Evolutionary conservation across 2,113 vertebrate genomes (phyloP).

Genomic region (Dolichallabes microphthalmus): DNA sequence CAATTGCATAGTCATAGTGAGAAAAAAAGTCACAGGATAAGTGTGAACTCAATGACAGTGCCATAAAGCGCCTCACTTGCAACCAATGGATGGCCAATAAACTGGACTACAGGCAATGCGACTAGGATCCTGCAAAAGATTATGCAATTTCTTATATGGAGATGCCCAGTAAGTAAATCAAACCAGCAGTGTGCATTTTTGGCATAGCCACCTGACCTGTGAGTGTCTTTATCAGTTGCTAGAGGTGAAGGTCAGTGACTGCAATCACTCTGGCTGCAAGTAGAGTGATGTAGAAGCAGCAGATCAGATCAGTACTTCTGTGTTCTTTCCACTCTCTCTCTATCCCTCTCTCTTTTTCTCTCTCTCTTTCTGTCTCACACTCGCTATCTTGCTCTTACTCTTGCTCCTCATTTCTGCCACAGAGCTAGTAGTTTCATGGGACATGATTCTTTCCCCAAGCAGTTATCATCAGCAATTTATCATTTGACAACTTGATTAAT

Average conservation of each 20-base stretch:
- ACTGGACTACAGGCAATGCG: conserved; percentile 67
- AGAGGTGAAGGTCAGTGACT: conserved; percentile 62
- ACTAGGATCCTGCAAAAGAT: conserved; percentile 66
- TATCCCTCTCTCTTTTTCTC: neutral
- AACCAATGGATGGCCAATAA: conserved; percentile 74
- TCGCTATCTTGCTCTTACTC: neutral
- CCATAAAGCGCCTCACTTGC: conserved; percentile 73
- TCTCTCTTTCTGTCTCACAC: neutral
- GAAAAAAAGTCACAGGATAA: conserved; percentile 72
- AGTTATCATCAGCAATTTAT: conserved; percentile 1
- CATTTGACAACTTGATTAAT: conserved; percentile 24
- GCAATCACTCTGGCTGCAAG: conserved; percentile 53
- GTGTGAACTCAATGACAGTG: conserved; percentile 65
- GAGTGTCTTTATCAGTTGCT: conserved; percentile 58
- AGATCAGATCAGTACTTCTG: conserved; percentile 37
- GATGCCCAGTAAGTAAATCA: conserved; percentile 72
- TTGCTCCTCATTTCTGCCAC: neutral
- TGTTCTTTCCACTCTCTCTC: neutral
- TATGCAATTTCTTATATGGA: conserved; percentile 72
- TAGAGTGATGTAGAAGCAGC: conserved; percentile 63
- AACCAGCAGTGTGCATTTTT: conserved; percentile 53
- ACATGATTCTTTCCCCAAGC: conserved; percentile 34
- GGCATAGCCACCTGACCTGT: conserved; percentile 52
- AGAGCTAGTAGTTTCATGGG: neutral
- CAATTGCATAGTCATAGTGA: conserved; percentile 73